These are phyloP conservation scores for Sardinella longiceps DNA, from an alignment of 2,797 vertebrate genomes.

Conservation along the genomic window DNA sequence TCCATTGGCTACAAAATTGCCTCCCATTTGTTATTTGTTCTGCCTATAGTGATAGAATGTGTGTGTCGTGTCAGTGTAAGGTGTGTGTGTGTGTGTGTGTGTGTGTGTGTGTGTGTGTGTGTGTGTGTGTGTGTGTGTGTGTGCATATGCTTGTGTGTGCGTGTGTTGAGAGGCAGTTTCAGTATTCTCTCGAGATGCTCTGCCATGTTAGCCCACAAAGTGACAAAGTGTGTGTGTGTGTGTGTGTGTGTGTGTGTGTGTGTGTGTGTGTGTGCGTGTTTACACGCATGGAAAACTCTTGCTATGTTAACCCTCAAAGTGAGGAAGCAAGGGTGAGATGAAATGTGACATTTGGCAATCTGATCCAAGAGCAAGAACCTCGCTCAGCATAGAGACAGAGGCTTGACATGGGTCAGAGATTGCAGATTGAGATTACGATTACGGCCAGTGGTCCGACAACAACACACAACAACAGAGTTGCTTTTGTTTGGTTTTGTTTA, in stretches of 20 bases:
- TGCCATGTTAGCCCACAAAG: too few relatives aligned
- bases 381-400: slow-evolving; percentile 37
- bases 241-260: background rate
- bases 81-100: background rate
- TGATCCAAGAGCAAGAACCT: slow-evolving; percentile 38
- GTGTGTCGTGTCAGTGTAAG: background rate
- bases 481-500: background rate
- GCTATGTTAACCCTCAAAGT: background rate
- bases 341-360: slow-evolving; percentile 52
- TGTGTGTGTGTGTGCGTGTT: too few relatives aligned
- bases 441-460: background rate
- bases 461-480: background rate
- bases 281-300: too few relatives aligned
- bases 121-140: slow-evolving; percentile 3
- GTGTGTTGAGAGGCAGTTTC: too few relatives aligned
- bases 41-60: background rate
- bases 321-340: background rate
- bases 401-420: background rate
- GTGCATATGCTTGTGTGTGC: background rate
- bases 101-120: slow-evolving; percentile 4
- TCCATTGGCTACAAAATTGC: background rate
- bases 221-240: background rate
- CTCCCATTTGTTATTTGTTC: background rate
- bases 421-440: background rate
- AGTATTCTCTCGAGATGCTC: too few relatives aligned